Evolutionary conservation across 2,797 vertebrate species (phyloP).

Genomic region (Phoebastria nigripes): DNA sequence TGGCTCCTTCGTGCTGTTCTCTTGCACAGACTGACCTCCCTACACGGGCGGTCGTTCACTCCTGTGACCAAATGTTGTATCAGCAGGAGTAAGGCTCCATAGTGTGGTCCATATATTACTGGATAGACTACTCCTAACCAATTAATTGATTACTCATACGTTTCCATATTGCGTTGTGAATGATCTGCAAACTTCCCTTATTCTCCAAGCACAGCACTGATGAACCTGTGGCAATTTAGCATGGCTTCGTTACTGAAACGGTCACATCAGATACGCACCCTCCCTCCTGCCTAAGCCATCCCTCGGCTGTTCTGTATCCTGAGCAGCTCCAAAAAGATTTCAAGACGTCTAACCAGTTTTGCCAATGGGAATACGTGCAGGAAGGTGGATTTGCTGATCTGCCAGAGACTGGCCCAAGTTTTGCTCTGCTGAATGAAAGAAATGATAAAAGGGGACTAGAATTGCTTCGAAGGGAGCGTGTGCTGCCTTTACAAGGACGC

Average conservation of each 20-base stretch:
- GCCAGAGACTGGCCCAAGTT: neutral
- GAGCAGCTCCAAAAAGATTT: neutral
- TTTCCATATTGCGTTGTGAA: neutral
- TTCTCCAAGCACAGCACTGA: neutral
- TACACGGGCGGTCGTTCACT: rapidly evolving
- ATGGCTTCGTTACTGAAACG: too few species aligned
- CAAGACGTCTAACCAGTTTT: neutral
- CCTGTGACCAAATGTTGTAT: neutral
- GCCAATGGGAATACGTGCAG: rapidly evolving
- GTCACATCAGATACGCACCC: rapidly evolving
- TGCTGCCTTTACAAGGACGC: neutral
- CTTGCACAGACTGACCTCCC: neutral
- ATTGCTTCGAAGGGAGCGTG: neutral
- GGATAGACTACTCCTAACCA: neutral
- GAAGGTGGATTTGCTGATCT: neutral
- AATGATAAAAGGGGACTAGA: neutral
- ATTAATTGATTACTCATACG: neutral
- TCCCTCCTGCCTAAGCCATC: neutral
- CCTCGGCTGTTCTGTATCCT: neutral
- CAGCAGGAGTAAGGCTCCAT: rapidly evolving
- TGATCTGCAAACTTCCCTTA: neutral
- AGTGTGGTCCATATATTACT: neutral
- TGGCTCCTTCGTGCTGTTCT: neutral
- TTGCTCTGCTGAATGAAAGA: neutral
- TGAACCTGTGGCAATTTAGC: neutral